Evolutionary conservation across 2,797 vertebrate species (phyloP), one percentile per base, ranked within the genome.

Genomic region (Syndactyla subalaris): DNA sequence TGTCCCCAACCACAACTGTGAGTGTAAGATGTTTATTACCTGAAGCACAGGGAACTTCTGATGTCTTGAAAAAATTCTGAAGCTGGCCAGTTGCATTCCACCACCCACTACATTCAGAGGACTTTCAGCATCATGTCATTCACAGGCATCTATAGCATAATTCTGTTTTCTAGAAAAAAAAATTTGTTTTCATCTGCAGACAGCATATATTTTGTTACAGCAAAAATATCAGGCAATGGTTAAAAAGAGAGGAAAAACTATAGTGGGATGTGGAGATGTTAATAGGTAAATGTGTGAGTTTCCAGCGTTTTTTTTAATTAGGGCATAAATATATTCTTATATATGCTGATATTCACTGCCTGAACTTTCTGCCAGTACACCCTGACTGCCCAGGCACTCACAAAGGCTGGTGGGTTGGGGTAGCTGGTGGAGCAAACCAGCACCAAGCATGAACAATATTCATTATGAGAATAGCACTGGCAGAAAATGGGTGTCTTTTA

Each of bases 401-500:
- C 51, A 61, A 34, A 66, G 14, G n/a, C 34, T 48, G 45, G 10
- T 13, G 43, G 34, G 30, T 16, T 43, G 39, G 16, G n/a, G 58
- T 32, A 68, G 36, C 46, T 51, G 36, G 27, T 20, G 18, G 29
- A 83, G 68, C 57, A 81, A 88, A 87, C 15, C 76, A 65, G 49
- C 27, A 57, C 18, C 0, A 0, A 68, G n/a, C 55, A 34, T 3
- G 34, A 71, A 15, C 24, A 85, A 22, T 39, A 82, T 77, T 95
- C 85, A 79, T 92, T 93, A 24, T 7, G 81, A 93, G 88, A 95
- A 45, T 52, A 82, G 48, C 71, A 43, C 4, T 6, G 77, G 67
- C 74, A 92, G 88, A 88, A 94, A 76, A 84, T 22, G 29, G 66
- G 30, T 88, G 79, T 73, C 85, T 90, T 89, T 39, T 62, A 58